A percentile compares a stretch with the other conserved stretches of the same genome.
phyloP scores from a whole-genome alignment of 2,113 vertebrate species.

The Podarcis muralis region DNA sequence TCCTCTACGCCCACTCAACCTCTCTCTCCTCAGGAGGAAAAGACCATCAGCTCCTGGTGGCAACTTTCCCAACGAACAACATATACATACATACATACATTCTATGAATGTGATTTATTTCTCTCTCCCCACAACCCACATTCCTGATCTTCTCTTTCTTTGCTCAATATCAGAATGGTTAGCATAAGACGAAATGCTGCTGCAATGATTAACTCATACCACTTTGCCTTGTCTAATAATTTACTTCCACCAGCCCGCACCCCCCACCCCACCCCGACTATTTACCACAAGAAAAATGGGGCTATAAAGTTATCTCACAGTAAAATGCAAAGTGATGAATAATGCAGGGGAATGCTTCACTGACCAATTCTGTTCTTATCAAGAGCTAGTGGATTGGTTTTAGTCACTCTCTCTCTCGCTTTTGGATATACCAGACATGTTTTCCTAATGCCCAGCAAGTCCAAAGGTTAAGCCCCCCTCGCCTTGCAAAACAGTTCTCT shows the following conservation, averaged over 20 bases:
- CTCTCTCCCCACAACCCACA: too few species aligned
- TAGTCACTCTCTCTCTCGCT: not conserved
- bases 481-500: constrained; percentile 62
- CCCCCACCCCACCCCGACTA: constrained; percentile 13
- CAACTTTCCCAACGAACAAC: constrained; percentile 69
- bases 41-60: constrained; percentile 65
- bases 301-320: constrained; percentile 49
- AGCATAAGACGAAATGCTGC: not conserved
- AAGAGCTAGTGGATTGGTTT: constrained; percentile 18
- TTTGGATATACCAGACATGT: constrained; percentile 22
- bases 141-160: constrained; percentile 13
- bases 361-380: constrained; percentile 34
- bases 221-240: constrained; percentile 51
- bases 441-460: constrained; percentile 53
- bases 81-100: constrained; percentile 42
- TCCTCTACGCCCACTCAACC: constrained; percentile 70
- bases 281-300: constrained; percentile 34
- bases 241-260: constrained; percentile 54
- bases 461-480: constrained; percentile 53
- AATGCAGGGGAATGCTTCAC: constrained; percentile 32
- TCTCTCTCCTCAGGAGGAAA: constrained; percentile 67
- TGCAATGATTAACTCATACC: constrained; percentile 40
- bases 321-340: constrained; percentile 42
- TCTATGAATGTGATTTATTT: constrained; percentile 36
- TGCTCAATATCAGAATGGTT: constrained; percentile 41